Base-by-base conservation (phyloP, 1,140 invertebrate species). In the Idris sp. region DNA sequence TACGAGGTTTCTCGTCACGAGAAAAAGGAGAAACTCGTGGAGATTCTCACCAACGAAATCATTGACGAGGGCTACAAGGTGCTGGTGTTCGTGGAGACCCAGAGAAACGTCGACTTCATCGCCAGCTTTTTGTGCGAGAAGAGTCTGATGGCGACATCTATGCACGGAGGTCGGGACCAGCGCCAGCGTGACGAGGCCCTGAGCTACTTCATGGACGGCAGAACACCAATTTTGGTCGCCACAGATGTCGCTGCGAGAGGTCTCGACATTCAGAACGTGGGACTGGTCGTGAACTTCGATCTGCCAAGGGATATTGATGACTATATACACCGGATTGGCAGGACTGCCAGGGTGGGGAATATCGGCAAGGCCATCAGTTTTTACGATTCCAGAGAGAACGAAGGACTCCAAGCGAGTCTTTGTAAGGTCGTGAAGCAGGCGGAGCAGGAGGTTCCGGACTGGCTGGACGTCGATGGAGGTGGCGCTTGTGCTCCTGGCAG, bases 311-410 rank as follows among this genome's bases (percentile, higher is more conserved):
- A 89, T 15, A 94, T 98, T 58, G 96, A 97, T 64, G 96, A 97
- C 58, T 99, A 99, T 82, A 96, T 98, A 3, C 97, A 99, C 87
- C 89, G 97, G 35, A 98, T 98, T 80, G 97, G 97, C 0, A 89
- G 97, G 77, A 99, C 97, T 10, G 97, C 97, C 1, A 91, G 97
- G 30, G 94, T 98, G 13, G 97, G 97, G 0, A 97, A 98, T 84
- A 84, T 92, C 30, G 97, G 97, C 3, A 92, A 91, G 78, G 95
- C 97, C 0, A 95, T 94, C 0, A 96, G 94, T 5, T 98, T 98
- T 85, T 98, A 90, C 81, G 92, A 96, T 83, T 77, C 89, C 0
- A 88, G 90, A 0, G 33, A 84, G 10, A 94, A 98, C 83, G 38
- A 31, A 0, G 68, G 74, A 0, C 33, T 98, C 0, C 91, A 91